phyloP scores from a whole-genome alignment of 2,888 invertebrate genomes.

The Agriopis marginaria region DNA sequence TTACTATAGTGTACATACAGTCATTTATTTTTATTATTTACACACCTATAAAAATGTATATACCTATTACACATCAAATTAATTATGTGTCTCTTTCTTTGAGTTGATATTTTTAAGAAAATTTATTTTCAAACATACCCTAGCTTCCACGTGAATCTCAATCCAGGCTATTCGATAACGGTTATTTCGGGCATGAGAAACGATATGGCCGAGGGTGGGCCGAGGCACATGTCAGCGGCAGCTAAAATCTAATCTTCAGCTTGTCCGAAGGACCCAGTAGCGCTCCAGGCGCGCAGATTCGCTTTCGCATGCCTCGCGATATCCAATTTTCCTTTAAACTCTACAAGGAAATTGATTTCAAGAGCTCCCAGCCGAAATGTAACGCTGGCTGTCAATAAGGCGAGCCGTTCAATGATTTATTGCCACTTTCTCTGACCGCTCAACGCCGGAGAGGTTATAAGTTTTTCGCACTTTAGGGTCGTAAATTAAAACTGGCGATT shows the following conservation, averaged over 20 bases:
- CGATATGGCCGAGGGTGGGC: slow-evolving; percentile 51
- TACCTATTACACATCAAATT: too few species aligned
- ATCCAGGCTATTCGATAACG: slow-evolving; percentile 36
- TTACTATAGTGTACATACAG: too few species aligned
- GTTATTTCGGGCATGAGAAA: slow-evolving; percentile 50
- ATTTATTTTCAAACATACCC: background rate
- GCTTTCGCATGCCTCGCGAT: slow-evolving; percentile 51
- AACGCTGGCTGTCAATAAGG: slow-evolving; percentile 67
- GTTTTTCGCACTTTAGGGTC: slow-evolving; percentile 46
- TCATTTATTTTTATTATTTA: too few species aligned
- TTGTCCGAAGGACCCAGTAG: slow-evolving; percentile 67
- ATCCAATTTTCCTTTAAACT: slow-evolving; percentile 71
- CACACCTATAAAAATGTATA: too few species aligned
- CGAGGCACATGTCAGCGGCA: slow-evolving; percentile 68
- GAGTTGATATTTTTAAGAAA: too few species aligned
- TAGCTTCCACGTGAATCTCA: background rate
- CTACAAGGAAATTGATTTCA: slow-evolving; percentile 77
- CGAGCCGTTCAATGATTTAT: slow-evolving; percentile 65
- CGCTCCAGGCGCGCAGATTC: slow-evolving; percentile 57
- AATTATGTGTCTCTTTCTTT: too few species aligned
- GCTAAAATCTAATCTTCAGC: slow-evolving; percentile 77
- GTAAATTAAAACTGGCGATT: slow-evolving; percentile 37
- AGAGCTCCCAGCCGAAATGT: slow-evolving; percentile 66
- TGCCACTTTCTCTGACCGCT: slow-evolving; percentile 54
- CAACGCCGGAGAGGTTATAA: slow-evolving; percentile 53